Base-by-base conservation (phyloP, 2,113 vertebrate species). In the Caranx ignobilis region DNA sequence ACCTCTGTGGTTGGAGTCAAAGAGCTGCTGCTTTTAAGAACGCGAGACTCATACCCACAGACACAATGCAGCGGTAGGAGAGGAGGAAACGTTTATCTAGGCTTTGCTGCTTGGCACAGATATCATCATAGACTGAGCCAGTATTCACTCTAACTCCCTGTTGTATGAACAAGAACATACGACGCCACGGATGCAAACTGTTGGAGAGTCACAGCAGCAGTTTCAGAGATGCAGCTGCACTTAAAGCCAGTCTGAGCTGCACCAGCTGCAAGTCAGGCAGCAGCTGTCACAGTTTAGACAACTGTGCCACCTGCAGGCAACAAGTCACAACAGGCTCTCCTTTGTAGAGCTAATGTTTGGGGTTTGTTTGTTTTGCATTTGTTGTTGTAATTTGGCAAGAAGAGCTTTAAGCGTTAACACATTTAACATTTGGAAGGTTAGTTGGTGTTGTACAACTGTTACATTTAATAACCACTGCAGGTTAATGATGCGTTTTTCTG, bases 351-450 rank as follows among this genome's bases (percentile, higher is more conserved):
- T 5, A 15, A 39, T 52, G 15, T 39, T 43, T n/a, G 6, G 6
- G 10, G 39, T 41, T 41, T 41, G 13, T 52, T 77, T 50, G 43
- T 48, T 48, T 75, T 54, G 10, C 34, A 63, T 41, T 54, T 66
- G 34, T 11, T 11, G 41, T 32, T 55, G 54, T 32, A 64, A 55
- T 55, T 6, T n/a, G 18, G 18, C 13, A 31, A 41, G 61, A 48
- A 2, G 26, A 48, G 26, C 19, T 37, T 37, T 15, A n/a, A n/a
- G n/a, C n/a, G 11, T 32, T 32, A 47, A 32, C 5, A 45, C 39
- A 9, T 5, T 4, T 56, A 0, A 32, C 26, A 34, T 26, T 26
- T 26, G 26, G 26, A 26, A 1, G 26, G 26, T 26, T 26, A 1
- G 26, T 26, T 37, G 35, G 35, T 37, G 39, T 41, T 41, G 39